A percentile compares a stretch with the other conserved stretches of the same genome.
Evolutionary conservation across 2,797 vertebrate species (phyloP).

Genomic region (Rachycentron canadum): DNA sequence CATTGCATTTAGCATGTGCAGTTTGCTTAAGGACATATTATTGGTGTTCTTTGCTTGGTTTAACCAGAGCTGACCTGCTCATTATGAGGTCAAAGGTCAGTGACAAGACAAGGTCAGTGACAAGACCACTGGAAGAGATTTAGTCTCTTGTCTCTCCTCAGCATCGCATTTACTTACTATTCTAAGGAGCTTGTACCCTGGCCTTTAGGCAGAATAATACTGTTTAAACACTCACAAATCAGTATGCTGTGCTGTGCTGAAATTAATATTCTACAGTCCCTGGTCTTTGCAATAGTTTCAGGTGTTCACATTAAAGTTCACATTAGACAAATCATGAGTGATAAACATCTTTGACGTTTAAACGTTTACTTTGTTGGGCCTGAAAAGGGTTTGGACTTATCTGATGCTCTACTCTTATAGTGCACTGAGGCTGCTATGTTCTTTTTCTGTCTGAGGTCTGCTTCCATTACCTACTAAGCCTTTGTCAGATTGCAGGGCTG

Average conservation of each 20-base stretch:
- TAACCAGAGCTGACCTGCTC: conserved; percentile 10
- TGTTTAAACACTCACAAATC: conserved; percentile 27
- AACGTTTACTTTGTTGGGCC: conserved; percentile 59
- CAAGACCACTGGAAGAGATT: conserved; percentile 22
- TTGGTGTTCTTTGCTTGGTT: conserved; percentile 13
- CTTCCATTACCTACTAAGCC: conserved; percentile 80
- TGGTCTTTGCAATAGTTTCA: conserved; percentile 13
- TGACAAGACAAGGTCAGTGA: conserved; percentile 17
- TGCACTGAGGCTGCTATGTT: conserved; percentile 50
- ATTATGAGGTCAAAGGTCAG: conserved; percentile 10
- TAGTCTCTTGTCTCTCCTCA: conserved; percentile 8
- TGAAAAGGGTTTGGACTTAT: conserved; percentile 65
- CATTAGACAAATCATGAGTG: conserved; percentile 48
- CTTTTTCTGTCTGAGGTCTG: conserved; percentile 59
- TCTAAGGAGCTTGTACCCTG: background rate
- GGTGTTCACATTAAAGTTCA: conserved; percentile 30
- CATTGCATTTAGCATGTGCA: background rate
- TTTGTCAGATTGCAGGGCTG: conserved; percentile 77
- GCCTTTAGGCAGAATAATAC: conserved; percentile 3
- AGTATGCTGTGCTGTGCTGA: conserved; percentile 4
- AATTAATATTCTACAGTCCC: conserved; percentile 30
- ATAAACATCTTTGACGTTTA: conserved; percentile 57
- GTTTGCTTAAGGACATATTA: conserved; percentile 14
- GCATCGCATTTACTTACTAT: conserved; percentile 1
- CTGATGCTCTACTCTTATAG: conserved; percentile 58